Evolutionary conservation across 1,140 invertebrate genomes (phyloP), one percentile per base, ranked within the genome.

Genomic region (Zaprionus taronus): DNA sequence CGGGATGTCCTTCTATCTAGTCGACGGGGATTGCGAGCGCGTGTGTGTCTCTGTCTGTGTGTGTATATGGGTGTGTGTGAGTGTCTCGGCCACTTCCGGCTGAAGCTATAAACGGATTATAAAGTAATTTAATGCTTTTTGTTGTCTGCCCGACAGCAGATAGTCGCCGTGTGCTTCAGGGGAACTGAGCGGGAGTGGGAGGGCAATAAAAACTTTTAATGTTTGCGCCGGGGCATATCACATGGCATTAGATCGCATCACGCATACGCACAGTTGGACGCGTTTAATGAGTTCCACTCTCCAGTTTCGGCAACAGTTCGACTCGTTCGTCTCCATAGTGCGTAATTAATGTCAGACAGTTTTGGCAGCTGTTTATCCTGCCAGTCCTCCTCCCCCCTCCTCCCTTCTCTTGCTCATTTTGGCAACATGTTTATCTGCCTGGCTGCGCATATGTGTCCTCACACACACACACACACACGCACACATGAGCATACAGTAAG

Each of bases 91-190:
- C 84, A 89, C 84, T 89, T 89, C 84, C 84, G 84, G 85, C 75
- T 71, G 38, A 61, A 81, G 84, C 85, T 89, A 90, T 89, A 89
- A 89, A 89, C 85, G 85, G 85, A 90, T 90, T 90, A 90, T 90
- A 91, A 90, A 90, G 85, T 91, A 90, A 90, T 90, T 90, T 90
- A 90, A 89, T 91, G 85, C 86, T 85, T 90, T 90, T 85, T 90
- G 86, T 91, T 82, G 86, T 77, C 79, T 63, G 64, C 70, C 51
- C 74, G 61, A 56, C 47, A 55, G 47, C n/a, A 72, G 77, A 61
- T 75, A 64, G 64, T 76, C 57, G 36, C 36, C 20, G 49, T 41
- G 36, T 41, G 62, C 47, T n/a, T 5, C 14, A 5, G 47, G 17
- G 9, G 47, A 26, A 20, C 6, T 22, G n/a, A n/a, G 56, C 20